Evolutionary conservation across 2,888 invertebrate species (phyloP), one percentile per base, ranked within the genome.

Genomic region (Stenurella melanura): DNA sequence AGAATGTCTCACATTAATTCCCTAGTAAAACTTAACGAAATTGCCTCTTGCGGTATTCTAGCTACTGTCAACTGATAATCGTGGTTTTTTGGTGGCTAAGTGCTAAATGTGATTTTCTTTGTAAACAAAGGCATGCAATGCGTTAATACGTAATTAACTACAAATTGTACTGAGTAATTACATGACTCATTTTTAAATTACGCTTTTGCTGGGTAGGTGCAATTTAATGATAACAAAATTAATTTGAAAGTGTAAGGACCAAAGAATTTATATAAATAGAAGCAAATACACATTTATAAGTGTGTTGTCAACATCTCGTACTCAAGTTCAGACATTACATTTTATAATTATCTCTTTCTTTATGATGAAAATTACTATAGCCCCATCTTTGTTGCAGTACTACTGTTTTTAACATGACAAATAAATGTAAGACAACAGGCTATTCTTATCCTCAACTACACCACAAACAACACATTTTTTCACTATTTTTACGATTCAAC

Each of bases 11-110:
- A 30, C 64, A 30, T 64, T 42, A 42, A 30, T 38, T 60, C 60
- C 70, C 38, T 70, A 60, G 34, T 70, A 70, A 70, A 70, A 18
- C 58, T n/a, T 11, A 19, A 38, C 69, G 57, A 19, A 70, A 70
- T 70, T 60, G 19, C 70, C 60, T 21, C 50, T 70, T 70, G 70
- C 42, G 70, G 70, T 70, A n/a, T 70, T 58, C 70, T 38, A 70
- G 60, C 70, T 70, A 70, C 70, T 61, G 58, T 58, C 38, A 58
- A 38, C 58, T 58, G 57, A 60, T 58, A 70, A 70, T 38, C 18
- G 19, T n/a, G 38, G 70, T 26, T 19, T 60, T 58, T 58, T 21
- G n/a, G 60, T 50, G 60, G 60, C 10, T 42, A 70, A 58, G 34
- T 70, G 70, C 26, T 30, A 34, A 64, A 17, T 42, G 64, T 42